Evolutionary conservation across 1,140 invertebrate genomes (phyloP), one percentile per base, ranked within the genome.

Genomic region (Drosophila ohnishii): DNA sequence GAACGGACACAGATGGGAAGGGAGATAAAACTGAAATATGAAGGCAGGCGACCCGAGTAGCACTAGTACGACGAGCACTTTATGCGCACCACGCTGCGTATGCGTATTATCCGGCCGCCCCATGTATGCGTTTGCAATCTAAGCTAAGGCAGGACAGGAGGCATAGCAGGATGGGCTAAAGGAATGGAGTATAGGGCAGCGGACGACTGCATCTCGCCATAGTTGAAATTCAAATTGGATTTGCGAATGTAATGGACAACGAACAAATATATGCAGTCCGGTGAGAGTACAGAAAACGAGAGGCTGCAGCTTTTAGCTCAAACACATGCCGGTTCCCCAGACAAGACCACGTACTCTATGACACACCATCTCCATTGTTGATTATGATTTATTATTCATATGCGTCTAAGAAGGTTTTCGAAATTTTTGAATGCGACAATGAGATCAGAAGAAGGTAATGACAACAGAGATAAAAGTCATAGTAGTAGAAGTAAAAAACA

Each of bases 191-290:
- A 34, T 6, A 28, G 32, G 50, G 19, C 59, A 42, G 11, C 37
- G 16, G 32, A 35, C 57, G 59, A 55, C 40, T 50, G 69, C 65
- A 51, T 62, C 50, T 70, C 11, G 28, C 22, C 37, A 32, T 77
- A 58, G 47, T 80, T 74, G 58, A 45, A 72, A 76, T 80, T 80
- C 63, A 85, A 84, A 85, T 85, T 70, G 81, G 56, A 85, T 75
- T 72, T 76, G 47, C 32, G 64, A 30, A 66, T 59, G 61, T 56
- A 35, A 48, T 45, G 47, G 70, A 50, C 59, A 60, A 62, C 53
- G 51, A 22, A 47, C 37, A 70, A 34, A 19, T 47, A 61, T 55
- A 61, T 39, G 28, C 42, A 35, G 11, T 28, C 65, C 44, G 22
- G 30, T 22, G 35, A 71, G 66, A 70, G 44, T 32, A 55, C 37